Evolutionary conservation across 2,797 vertebrate genomes (phyloP), one percentile per base, ranked within the genome.

Genomic region (Coregonus suidteri): DNA sequence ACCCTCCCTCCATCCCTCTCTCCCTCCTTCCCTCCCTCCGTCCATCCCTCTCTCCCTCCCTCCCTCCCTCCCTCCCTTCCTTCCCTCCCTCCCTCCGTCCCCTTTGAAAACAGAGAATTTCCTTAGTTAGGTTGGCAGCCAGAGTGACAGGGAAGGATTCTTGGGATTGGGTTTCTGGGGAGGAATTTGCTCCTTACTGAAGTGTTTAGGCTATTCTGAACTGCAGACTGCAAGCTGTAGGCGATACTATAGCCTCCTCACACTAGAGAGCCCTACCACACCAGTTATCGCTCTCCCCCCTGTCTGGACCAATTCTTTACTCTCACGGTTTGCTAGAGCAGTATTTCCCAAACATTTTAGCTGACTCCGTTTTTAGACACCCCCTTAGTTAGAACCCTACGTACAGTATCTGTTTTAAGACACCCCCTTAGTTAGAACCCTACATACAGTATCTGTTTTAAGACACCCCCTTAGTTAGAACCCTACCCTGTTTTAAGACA

Each of bases 71-170:
- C 54, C 1, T 47, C 59, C n/a, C n/a, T n/a, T n/a, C n/a, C 11
- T 6, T 9, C 56, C 31, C 37, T 65, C 41, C 34, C 37, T 54
- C 2, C 51, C 80, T 76, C 68, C 37, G 0, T 78, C 9, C 79
- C 74, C 82, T 89, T 83, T 85, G 31, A 91, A 90, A 91, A 92
- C 89, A 91, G 81, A 92, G 86, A 85, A 91, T 90, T 90, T 90
- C 89, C 90, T 91, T 88, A 77, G 82, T 88, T 87, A 87, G 81
- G 82, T 87, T 88, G 87, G 88, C 90, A 87, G 83, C 77, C 59
- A 73, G 69, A 86, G 78, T 86, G 83, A 81, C 79, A 77, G 77
- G 53, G 79, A 84, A 80, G 90, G 83, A 86, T 84, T 86, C 75
- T 79, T 67, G 83, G 82, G 79, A 89, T 91, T 84, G 85, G 70